phyloP scores from a whole-genome alignment of 2,113 vertebrate genomes.

The Lophochroa leadbeateri region DNA sequence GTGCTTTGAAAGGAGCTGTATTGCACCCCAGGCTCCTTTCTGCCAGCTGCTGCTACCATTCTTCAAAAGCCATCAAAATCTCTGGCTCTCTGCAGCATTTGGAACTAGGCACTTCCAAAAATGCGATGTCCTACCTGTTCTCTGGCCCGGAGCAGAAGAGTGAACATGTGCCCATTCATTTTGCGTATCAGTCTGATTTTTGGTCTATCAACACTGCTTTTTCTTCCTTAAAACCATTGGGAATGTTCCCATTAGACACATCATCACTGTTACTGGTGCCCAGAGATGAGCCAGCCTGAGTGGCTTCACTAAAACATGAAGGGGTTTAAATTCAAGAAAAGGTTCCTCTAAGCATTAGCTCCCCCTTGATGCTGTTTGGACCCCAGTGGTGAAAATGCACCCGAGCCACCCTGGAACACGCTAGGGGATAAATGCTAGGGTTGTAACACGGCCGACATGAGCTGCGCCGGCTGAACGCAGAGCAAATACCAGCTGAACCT shows the following conservation, averaged over 20 bases:
- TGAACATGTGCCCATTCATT: accelerated
- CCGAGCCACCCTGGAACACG: background rate
- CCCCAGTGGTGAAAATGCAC: accelerated
- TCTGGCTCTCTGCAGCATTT: background rate
- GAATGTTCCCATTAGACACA: background rate
- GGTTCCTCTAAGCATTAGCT: accelerated
- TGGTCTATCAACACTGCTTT: background rate
- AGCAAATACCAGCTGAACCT: background rate
- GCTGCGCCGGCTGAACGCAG: background rate
- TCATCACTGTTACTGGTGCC: background rate
- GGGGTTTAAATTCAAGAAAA: background rate
- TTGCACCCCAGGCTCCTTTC: background rate
- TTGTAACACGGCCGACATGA: background rate
- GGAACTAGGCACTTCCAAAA: background rate
- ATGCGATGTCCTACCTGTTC: background rate
- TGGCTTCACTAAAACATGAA: accelerated
- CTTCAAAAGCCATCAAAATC: background rate
- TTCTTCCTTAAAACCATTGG: background rate
- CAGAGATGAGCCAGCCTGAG: background rate
- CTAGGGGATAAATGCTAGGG: background rate
- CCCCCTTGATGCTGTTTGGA: accelerated
- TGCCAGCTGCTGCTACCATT: background rate
- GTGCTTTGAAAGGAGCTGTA: background rate
- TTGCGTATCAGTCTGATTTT: background rate
- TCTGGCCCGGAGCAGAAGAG: background rate